phyloP scores from a whole-genome alignment of 2,888 invertebrate species.

The Dioctria linearis region DNA sequence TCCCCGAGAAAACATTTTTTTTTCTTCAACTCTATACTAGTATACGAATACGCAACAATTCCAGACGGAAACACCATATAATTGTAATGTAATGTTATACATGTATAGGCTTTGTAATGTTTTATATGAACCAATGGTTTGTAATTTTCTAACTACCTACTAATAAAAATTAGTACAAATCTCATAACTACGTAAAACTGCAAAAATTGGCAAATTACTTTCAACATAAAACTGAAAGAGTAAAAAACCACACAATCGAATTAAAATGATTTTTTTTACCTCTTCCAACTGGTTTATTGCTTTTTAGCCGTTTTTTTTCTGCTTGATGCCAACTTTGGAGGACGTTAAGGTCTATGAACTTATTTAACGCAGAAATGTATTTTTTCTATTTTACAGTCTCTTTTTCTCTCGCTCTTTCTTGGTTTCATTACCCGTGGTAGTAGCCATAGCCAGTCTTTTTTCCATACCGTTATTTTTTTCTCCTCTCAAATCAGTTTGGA shows the following conservation, averaged over 20 bases:
- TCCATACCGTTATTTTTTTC: not conserved
- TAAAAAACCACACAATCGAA: not conserved
- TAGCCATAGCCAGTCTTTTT: not conserved
- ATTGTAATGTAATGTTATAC: too few species aligned
- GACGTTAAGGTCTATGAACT: slow-evolving; percentile 19
- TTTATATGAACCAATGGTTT: too few species aligned
- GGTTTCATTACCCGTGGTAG: not conserved
- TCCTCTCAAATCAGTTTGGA: not conserved
- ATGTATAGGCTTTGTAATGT: too few species aligned
- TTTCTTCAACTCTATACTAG: too few species aligned
- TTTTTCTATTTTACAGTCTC: slow-evolving; percentile 7
- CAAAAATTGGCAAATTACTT: too few species aligned
- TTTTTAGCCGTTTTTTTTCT: not conserved
- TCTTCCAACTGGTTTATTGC: not conserved
- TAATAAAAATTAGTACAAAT: too few species aligned
- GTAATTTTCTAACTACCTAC: too few species aligned
- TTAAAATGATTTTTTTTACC: not conserved
- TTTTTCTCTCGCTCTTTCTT: not conserved
- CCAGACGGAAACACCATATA: too few species aligned
- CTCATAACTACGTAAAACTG: too few species aligned
- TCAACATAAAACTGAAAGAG: too few species aligned
- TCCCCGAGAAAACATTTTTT: too few species aligned
- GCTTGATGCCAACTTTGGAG: slow-evolving; percentile 4
- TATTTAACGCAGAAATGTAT: slow-evolving; percentile 4
- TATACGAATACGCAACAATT: too few species aligned